These are phyloP conservation scores for Sphaerophoria taeniata DNA, from an alignment of 2,888 invertebrate genomes.

Conservation along the genomic window DNA sequence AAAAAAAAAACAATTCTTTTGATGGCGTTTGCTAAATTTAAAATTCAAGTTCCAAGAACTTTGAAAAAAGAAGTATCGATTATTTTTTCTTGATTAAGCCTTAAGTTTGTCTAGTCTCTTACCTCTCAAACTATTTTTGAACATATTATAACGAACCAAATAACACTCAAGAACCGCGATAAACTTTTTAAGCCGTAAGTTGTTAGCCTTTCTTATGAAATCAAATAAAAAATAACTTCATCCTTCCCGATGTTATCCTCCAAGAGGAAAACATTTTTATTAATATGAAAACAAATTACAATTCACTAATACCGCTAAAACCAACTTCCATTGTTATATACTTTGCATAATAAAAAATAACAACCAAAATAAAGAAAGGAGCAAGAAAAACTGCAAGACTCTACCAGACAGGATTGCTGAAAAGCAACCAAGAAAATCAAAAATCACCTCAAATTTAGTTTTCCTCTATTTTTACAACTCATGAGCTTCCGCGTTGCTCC, in stretches of 20 bases:
- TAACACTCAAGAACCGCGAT: not conserved
- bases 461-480: not conserved
- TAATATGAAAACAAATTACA: slow-evolving; percentile 40
- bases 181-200: not conserved
- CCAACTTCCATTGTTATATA: slow-evolving; percentile 32
- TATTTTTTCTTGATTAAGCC: no score
- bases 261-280: not conserved
- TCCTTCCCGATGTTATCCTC: not conserved
- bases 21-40: no score
- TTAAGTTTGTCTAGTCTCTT: no score
- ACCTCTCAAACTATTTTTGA: not conserved
- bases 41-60: no score
- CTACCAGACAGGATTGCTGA: slow-evolving; percentile 32
- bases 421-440: slow-evolving; percentile 18
- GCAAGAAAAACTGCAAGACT: slow-evolving; percentile 2
- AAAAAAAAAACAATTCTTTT: no score
- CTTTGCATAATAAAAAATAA: slow-evolving; percentile 28
- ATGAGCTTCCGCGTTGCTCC: slow-evolving; percentile 5
- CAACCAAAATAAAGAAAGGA: not conserved
- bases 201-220: slow-evolving; percentile 14
- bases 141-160: not conserved
- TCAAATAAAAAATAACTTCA: slow-evolving; percentile 18
- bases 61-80: no score
- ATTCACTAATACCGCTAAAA: slow-evolving; percentile 16
- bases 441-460: slow-evolving; percentile 30